phyloP scores from a whole-genome alignment of 2,888 invertebrate species.

The Cryptus viduatorius region DNA sequence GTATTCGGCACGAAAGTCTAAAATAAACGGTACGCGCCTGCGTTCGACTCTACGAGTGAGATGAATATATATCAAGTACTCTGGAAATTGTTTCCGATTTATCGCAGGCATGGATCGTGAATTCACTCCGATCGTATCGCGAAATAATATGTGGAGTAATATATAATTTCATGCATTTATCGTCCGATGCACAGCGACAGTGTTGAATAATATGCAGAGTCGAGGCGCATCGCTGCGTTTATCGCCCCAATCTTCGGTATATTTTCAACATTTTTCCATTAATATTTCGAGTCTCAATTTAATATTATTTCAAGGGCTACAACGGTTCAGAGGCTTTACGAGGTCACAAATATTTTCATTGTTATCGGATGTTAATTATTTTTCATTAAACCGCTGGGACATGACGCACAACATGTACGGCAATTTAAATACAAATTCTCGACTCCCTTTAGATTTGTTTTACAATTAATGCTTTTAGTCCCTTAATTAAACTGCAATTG shows the following conservation, averaged over 20 bases:
- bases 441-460: too few species aligned
- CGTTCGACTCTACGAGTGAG: constrained; percentile 14
- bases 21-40: constrained; percentile 58
- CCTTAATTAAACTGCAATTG: too few species aligned
- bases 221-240: background rate
- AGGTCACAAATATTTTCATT: too few species aligned
- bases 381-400: too few species aligned
- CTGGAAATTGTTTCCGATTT: constrained; percentile 34
- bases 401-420: too few species aligned
- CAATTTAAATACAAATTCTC: too few species aligned
- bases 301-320: too few species aligned
- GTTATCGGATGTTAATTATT: too few species aligned
- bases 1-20: constrained; percentile 51
- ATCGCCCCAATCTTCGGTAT: background rate
- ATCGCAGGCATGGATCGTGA: constrained; percentile 34
- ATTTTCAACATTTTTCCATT: background rate
- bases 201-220: background rate
- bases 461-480: too few species aligned
- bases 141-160: constrained; percentile 22
- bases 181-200: background rate
- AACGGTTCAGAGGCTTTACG: too few species aligned
- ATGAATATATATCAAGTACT: constrained; percentile 17
- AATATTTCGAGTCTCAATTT: too few species aligned
- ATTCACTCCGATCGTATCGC: constrained; percentile 4
- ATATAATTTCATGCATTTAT: background rate